Conservation (phyloP, 1,140 invertebrate genomes). For the Cylas formicarius region DNA sequence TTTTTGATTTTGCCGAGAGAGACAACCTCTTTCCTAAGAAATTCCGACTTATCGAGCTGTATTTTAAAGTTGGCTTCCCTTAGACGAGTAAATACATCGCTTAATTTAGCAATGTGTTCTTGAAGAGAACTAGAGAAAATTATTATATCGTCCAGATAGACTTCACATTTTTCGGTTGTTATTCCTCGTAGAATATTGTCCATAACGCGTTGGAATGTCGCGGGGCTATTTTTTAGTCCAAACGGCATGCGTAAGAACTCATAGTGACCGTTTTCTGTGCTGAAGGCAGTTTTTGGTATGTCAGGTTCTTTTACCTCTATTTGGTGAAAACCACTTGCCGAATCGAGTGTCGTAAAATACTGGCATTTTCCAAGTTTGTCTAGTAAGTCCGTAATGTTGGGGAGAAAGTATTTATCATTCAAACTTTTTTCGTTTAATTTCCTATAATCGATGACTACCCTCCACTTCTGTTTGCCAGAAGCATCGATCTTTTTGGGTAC, state of each 20-base stretch:
- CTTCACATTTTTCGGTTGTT: slow-evolving; percentile 28
- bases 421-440: slow-evolving; percentile 23
- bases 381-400: slow-evolving; percentile 32
- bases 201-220: slow-evolving; percentile 24
- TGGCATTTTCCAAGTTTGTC: slow-evolving; percentile 38
- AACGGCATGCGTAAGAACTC: too few species aligned
- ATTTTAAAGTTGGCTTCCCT: slow-evolving; percentile 23
- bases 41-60: slow-evolving; percentile 31
- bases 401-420: slow-evolving; percentile 19
- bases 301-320: slow-evolving; percentile 18
- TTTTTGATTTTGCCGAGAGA: slow-evolving; percentile 36
- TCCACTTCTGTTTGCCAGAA: slow-evolving; percentile 23
- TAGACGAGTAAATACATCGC: slow-evolving; percentile 11
- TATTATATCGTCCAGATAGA: slow-evolving; percentile 33
- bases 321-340: too few species aligned
- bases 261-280: too few species aligned
- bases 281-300: slow-evolving; percentile 20
- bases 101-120: slow-evolving; percentile 12
- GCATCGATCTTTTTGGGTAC: slow-evolving; percentile 25
- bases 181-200: too few species aligned
- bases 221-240: slow-evolving; percentile 21
- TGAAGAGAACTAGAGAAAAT: slow-evolving; percentile 20
- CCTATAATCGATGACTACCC: slow-evolving; percentile 25
- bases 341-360: too few species aligned
- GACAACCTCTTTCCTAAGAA: slow-evolving; percentile 35